These are phyloP conservation scores for Ectobius pallidus DNA, from an alignment of 2,888 invertebrate genomes.

Conservation along the genomic window DNA sequence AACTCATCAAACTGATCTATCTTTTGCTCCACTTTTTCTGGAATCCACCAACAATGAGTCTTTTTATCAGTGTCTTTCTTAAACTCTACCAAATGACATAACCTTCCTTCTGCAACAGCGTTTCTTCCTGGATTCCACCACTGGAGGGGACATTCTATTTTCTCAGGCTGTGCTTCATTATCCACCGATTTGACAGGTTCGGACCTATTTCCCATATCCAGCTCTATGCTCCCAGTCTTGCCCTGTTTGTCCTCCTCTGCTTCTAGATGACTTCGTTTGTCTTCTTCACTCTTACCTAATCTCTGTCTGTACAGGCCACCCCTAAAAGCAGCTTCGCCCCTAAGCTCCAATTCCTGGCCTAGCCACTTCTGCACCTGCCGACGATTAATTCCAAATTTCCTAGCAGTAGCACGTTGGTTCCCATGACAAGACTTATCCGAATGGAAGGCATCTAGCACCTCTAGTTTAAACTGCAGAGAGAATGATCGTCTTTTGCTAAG, in stretches of 20 bases:
- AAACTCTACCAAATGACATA: no score
- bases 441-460: constrained; percentile 58
- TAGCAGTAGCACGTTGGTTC: constrained; percentile 59
- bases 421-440: constrained; percentile 55
- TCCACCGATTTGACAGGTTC: no score
- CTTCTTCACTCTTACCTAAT: constrained; percentile 49
- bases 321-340: constrained; percentile 50
- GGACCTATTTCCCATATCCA: no score
- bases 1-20: no score
- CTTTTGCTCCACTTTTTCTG: no score
- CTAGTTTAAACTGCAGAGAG: constrained; percentile 57
- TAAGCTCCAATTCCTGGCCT: constrained; percentile 54
- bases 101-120: no score
- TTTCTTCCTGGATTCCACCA: no score
- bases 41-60: no score
- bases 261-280: neutral
- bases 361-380: constrained; percentile 61
- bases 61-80: no score
- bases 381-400: constrained; percentile 59
- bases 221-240: neutral
- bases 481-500: constrained; percentile 55
- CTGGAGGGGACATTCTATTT: no score
- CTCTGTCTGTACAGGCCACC: constrained; percentile 54
- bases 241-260: neutral
- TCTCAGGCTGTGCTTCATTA: neutral